Evolutionary conservation across 2,888 invertebrate species (phyloP).

Genomic region (Drosophila pegasa): DNA sequence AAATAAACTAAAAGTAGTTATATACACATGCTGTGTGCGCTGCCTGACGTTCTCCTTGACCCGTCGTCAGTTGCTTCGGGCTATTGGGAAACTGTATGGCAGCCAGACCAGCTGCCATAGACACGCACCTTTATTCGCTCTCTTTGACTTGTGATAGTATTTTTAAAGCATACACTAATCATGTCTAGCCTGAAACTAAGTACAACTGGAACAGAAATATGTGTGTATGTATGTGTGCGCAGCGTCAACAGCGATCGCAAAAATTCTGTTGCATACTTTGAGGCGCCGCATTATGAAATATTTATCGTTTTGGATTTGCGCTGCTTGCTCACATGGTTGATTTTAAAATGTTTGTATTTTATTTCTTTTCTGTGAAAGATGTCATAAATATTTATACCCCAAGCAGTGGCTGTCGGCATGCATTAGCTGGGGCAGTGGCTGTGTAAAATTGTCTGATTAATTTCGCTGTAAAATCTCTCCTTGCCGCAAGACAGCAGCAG

Average conservation of each 20-base stretch:
- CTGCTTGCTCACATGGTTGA: conserved; percentile 30
- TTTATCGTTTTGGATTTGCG: neutral
- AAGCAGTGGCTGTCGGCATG: conserved; percentile 9
- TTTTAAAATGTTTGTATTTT: conserved; percentile 23
- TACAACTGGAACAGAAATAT: neutral
- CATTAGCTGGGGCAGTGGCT: conserved; percentile 20
- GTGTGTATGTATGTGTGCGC: too few relatives aligned
- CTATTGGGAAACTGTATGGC: conserved; percentile 25
- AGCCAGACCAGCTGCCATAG: conserved; percentile 3
- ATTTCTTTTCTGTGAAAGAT: neutral
- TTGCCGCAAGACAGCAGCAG: conserved; percentile 13
- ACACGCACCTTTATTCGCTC: conserved; percentile 11
- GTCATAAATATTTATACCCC: conserved; percentile 38
- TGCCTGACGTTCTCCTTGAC: neutral
- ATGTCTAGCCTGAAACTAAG: neutral
- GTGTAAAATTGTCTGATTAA: conserved; percentile 40
- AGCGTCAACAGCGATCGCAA: too few relatives aligned
- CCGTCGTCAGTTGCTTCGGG: conserved; percentile 28
- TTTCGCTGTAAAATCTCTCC: conserved; percentile 28
- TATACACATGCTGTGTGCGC: too few relatives aligned
- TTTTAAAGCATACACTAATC: conserved; percentile 14
- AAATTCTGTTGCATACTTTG: conserved; percentile 1
- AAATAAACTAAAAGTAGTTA: neutral
- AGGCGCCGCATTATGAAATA: neutral
- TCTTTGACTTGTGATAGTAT: neutral